Conservation (phyloP, 2,888 invertebrate genomes). For the Dione juno region DNA sequence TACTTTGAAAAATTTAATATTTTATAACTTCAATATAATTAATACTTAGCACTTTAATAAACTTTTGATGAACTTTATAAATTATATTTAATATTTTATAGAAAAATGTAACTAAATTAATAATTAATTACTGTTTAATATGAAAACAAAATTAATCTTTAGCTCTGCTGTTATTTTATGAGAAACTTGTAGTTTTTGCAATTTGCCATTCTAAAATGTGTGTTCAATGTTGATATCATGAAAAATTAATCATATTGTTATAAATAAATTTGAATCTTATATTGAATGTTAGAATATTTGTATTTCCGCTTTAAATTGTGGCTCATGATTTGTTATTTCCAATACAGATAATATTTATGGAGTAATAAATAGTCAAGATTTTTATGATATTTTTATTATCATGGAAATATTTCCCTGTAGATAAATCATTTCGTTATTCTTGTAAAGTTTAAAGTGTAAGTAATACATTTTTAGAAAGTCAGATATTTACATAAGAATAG, state of each 20-base stretch:
- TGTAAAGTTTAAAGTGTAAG: too few relatives aligned
- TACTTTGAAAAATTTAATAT: background rate
- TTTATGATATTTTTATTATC: background rate
- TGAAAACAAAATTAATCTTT: background rate
- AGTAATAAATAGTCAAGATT: conserved; percentile 26
- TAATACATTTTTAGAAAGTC: too few relatives aligned
- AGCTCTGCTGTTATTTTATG: conserved; percentile 10
- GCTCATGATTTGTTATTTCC: conserved; percentile 22
- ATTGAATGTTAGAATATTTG: conserved; percentile 27
- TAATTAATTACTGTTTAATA: conserved; percentile 1
- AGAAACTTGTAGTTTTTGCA: conserved; percentile 22
- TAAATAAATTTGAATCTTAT: conserved; percentile 33
- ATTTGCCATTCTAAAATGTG: conserved; percentile 31
- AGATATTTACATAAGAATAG: too few relatives aligned
- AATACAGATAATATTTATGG: conserved; percentile 28
- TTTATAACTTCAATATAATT: background rate
- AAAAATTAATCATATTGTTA: conserved; percentile 32
- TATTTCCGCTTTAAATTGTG: conserved; percentile 22
- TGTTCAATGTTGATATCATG: conserved; percentile 42
- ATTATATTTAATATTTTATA: conserved; percentile 20
- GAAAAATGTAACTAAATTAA: conserved; percentile 3
- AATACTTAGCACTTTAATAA: conserved; percentile 16
- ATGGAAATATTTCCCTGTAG: too few relatives aligned
- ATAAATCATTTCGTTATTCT: too few relatives aligned
- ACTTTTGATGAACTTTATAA: conserved; percentile 21